phyloP scores from a whole-genome alignment of 2,113 vertebrate genomes.

The Notothenia rossii region DNA sequence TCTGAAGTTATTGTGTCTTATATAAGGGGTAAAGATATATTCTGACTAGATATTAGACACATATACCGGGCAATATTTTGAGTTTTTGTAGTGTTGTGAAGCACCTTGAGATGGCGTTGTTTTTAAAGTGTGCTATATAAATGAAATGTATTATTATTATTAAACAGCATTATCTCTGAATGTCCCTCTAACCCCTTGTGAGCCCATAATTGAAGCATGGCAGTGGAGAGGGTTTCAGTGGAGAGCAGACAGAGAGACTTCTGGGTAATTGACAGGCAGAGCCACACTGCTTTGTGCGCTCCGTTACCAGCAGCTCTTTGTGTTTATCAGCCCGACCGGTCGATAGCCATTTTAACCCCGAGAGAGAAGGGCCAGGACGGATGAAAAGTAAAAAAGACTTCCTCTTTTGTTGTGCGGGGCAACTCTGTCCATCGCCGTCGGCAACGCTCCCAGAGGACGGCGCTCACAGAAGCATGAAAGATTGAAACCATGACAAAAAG shows the following conservation, averaged over 20 bases:
- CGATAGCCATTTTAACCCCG: slow-evolving; percentile 74
- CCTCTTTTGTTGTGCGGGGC: slow-evolving; percentile 63
- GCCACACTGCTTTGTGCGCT: slow-evolving; percentile 50
- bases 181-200: neutral
- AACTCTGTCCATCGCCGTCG: slow-evolving; percentile 58
- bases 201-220: slow-evolving; percentile 23
- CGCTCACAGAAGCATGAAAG: slow-evolving; percentile 54
- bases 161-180: slow-evolving; percentile 37
- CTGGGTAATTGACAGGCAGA: slow-evolving; percentile 77
- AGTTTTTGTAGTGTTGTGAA: too few species aligned
- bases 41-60: too few species aligned
- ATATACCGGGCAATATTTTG: too few species aligned
- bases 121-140: too few species aligned
- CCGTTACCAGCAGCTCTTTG: slow-evolving; percentile 68
- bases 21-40: too few species aligned
- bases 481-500: slow-evolving; percentile 60
- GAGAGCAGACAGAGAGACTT: slow-evolving; percentile 33
- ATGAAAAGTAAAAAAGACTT: slow-evolving; percentile 70
- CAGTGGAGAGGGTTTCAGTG: neutral
- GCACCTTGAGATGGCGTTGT: too few species aligned
- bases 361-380: slow-evolving; percentile 61
- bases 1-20: too few species aligned
- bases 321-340: slow-evolving; percentile 73
- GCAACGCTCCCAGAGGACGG: slow-evolving; percentile 52
- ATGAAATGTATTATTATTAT: slow-evolving; percentile 1